Evolutionary conservation across 1,140 invertebrate species (phyloP), one percentile per base, ranked within the genome.

Genomic region (Meloidogyne exigua): DNA sequence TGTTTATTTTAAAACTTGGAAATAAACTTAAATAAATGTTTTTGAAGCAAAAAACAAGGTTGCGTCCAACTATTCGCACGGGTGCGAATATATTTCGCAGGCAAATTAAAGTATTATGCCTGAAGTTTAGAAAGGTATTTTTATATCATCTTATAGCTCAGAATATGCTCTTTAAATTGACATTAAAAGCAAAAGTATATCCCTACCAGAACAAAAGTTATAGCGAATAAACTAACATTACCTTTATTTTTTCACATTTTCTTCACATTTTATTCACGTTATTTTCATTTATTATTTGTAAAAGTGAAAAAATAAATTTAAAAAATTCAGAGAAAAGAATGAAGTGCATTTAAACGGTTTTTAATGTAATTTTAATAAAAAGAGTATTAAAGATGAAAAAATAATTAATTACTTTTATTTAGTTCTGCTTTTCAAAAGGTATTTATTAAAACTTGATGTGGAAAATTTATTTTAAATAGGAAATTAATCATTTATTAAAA

Each of bases 371-470:
- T 57, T 57, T 57, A 57, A 57, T n/a, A 9, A 57, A n/a, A 57
- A 21, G 36, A 9, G 9, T 9, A 39, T 39, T 39, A 39, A 39
- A 9, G 36, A 39, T 39, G 36, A 39, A 49, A n/a, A 57, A 57
- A 57, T 57, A 57, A 57, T 57, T 57, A 57, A n/a, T 57, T 57
- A 57, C 18, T 57, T 57, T 57, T n/a, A 57, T n/a, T 57, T n/a
- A 57, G n/a, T 57, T 0, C 13, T 7, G 18, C n/a, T 57, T 9
- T 57, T 57, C 49, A 4, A 10, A 9, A 10, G 9, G 36, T 39
- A 39, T 39, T 39, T 7, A 39, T 39, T 39, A 39, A 39, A 39
- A 39, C 0, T 39, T 39, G 36, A 10, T 39, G 9, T 39, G 36
- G 10, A 39, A 39, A 39, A 39, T 7, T 39, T 39, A 39, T 39